Evolutionary conservation across 2,113 vertebrate genomes (phyloP).

Genomic region (Rhinopomastus cyanomelas): DNA sequence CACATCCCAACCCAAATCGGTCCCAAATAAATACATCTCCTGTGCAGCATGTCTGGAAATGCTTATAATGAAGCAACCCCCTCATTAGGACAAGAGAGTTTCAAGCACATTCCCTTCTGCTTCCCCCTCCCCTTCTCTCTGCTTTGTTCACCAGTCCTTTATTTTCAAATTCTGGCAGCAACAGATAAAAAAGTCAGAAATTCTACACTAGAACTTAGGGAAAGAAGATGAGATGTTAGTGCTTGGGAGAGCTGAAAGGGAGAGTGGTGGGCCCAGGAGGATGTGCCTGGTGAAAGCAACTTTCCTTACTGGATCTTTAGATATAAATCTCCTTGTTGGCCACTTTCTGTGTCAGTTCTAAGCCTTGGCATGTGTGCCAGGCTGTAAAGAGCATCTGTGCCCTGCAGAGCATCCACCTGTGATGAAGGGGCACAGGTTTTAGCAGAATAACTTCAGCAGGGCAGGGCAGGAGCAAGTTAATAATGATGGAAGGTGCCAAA

Average conservation of each 20-base stretch:
- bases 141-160: slow-evolving; percentile 5
- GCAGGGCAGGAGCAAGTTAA: not conserved
- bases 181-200: not conserved
- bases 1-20: not conserved
- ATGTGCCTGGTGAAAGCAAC: not conserved
- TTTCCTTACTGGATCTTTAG: not conserved
- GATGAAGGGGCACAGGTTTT: not conserved
- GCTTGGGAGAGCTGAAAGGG: not conserved
- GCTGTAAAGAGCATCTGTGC: not conserved
- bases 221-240: not conserved
- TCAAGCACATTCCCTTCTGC: not conserved
- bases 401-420: not conserved
- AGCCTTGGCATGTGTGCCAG: not conserved
- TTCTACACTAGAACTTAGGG: not conserved
- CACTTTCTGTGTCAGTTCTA: not conserved
- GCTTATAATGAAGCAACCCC: not conserved
- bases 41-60: not conserved
- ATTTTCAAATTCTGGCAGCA: slow-evolving; percentile 1
- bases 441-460: not conserved
- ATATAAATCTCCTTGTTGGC: not conserved
- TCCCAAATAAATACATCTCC: not conserved
- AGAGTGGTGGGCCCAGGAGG: not conserved
- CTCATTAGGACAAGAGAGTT: not conserved
- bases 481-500: not conserved
- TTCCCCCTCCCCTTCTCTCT: not conserved